phyloP scores from a whole-genome alignment of 2,113 vertebrate species.

The Procavia capensis region DNA sequence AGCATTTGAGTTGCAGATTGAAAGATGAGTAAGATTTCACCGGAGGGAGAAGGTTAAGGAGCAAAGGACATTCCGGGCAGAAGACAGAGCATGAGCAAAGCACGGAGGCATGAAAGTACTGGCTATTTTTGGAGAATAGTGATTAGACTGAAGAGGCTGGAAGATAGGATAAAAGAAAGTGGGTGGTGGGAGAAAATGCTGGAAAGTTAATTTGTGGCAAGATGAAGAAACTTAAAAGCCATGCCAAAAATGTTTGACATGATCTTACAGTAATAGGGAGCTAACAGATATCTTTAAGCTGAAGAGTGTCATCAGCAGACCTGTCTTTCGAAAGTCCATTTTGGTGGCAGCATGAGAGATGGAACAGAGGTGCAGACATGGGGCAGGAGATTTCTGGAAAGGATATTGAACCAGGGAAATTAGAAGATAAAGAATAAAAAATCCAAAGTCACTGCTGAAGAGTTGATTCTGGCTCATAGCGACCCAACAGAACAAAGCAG shows the following conservation, averaged over 20 bases:
- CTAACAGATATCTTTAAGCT: background rate
- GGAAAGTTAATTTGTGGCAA: conserved; percentile 46
- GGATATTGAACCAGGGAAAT: background rate
- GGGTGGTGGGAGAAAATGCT: conserved; percentile 23
- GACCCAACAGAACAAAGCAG: too few relatives aligned
- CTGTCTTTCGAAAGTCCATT: background rate
- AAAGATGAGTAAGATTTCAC: conserved; percentile 46
- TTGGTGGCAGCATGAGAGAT: background rate
- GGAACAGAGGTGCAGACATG: background rate
- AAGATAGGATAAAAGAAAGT: conserved; percentile 63
- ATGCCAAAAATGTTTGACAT: background rate
- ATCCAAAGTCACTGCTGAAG: too few relatives aligned
- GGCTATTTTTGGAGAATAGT: conserved; percentile 78
- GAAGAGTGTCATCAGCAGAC: background rate
- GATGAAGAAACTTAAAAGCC: conserved; percentile 45
- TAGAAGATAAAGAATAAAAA: background rate
- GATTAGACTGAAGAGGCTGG: conserved; percentile 75
- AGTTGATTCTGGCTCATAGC: too few relatives aligned
- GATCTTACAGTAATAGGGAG: background rate
- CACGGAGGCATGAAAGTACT: conserved; percentile 69
- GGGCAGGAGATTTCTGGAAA: background rate
- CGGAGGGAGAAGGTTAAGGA: conserved; percentile 47
- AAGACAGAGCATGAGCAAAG: conserved; percentile 73
- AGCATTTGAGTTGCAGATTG: background rate
- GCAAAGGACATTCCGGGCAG: conserved; percentile 71